A percentile compares a stretch with the other conserved stretches of the same genome.
Conservation (phyloP, 2,888 invertebrate genomes). For the Ceramica pisi region DNA sequence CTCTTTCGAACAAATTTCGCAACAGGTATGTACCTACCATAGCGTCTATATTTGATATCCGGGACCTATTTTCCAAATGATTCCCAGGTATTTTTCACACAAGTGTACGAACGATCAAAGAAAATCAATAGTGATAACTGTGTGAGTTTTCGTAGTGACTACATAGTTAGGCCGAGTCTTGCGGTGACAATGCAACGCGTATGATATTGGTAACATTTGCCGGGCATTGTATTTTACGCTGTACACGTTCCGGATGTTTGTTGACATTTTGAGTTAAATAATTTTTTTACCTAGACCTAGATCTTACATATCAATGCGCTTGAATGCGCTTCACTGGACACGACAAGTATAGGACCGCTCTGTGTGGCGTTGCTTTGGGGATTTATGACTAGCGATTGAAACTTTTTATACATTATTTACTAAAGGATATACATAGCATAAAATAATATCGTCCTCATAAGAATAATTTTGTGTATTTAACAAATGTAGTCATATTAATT, state of each 20-base stretch:
- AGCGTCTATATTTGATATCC: neutral
- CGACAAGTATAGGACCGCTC: neutral
- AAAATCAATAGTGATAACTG: constrained; percentile 13
- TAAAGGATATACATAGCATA: too few relatives aligned
- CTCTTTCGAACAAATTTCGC: too few relatives aligned
- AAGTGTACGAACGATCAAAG: neutral
- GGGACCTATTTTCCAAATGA: neutral
- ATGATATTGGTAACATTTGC: constrained; percentile 66
- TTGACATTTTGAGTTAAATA: constrained; percentile 18
- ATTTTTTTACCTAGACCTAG: neutral
- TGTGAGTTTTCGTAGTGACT: constrained; percentile 51
- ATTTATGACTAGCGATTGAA: too few relatives aligned
- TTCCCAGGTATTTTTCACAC: too few relatives aligned
- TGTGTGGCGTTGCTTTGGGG: neutral
- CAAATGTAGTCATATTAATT: too few relatives aligned
- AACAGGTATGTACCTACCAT: too few relatives aligned
- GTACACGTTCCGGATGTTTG: constrained; percentile 43
- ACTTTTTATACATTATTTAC: too few relatives aligned
- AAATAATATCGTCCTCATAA: too few relatives aligned
- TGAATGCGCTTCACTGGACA: neutral
- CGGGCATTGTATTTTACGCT: constrained; percentile 40
- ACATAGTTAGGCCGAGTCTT: constrained; percentile 27
- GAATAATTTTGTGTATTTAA: too few relatives aligned
- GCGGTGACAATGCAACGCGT: constrained; percentile 59
- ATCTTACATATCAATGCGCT: neutral